Evolutionary conservation across 2,888 invertebrate genomes (phyloP), one percentile per base, ranked within the genome.

Genomic region (Drosophila acutilabella): DNA sequence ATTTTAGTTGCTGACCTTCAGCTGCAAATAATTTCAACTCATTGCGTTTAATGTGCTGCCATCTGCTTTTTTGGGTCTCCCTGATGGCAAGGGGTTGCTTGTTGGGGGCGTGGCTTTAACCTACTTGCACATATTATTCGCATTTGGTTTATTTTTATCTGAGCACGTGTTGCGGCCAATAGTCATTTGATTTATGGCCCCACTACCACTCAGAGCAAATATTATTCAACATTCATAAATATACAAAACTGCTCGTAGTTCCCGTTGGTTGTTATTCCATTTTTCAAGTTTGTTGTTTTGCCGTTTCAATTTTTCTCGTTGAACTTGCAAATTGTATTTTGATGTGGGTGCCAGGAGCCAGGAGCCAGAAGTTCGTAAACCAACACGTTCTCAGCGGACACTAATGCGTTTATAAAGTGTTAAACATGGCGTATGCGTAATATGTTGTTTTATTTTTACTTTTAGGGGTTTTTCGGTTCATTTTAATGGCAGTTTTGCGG

Each of bases 1-100:
- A 68, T 44, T 62, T 60, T 53, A 66, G 71, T 59, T 71, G 78
- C 71, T 87, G 85, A 89, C 85, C 85, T 86, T 87, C 80, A 71
- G 72, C 75, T 85, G 80, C 80, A 89, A 88, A 88, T 85, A 82
- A 89, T 89, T 88, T 89, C 85, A 88, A 89, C 74, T 88, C 89
- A 86, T 84, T 89, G 82, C 74, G 82, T 78, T 86, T 86, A 88
- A 87, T 89, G 81, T 78, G 71, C 78, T 71, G 73, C 33, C 70
- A 80, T 59, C 78, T 80, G 78, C 47, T 68, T 44, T 65, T 30
- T 30, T 8, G 73, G 70, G 70, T 56, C 64, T 38, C 38, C 47
- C 26, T 45, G 81, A 1, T 30, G 30, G 30, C 30, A 30, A 8
- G 30, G 30, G 30, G 23, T 23, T 30, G 8, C 6, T 30, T 30